Evolutionary conservation across 2,113 vertebrate genomes (phyloP).

Genomic region (Corythaeola cristata): DNA sequence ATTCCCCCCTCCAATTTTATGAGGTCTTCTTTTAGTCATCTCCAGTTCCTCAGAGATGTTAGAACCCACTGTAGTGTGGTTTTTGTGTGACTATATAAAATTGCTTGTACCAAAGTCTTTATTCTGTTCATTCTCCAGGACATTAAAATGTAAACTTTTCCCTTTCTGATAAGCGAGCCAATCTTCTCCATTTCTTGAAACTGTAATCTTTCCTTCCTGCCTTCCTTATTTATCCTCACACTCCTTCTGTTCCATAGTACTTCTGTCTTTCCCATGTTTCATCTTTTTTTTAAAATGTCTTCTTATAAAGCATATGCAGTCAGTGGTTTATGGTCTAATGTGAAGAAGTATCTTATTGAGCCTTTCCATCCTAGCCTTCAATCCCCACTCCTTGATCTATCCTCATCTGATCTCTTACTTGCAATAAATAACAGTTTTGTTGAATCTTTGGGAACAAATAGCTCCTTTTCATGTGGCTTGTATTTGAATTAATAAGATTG

Average conservation of each 20-base stretch:
- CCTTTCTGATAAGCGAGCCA: background rate
- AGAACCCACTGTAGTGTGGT: background rate
- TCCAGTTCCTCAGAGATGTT: background rate
- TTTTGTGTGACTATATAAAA: background rate
- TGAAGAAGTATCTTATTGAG: background rate
- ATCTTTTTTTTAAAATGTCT: background rate
- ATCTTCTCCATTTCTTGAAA: background rate
- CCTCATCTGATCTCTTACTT: background rate
- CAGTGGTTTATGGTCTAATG: background rate
- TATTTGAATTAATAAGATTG: background rate
- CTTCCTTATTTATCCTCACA: slow-evolving; percentile 49
- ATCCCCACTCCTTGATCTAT: background rate
- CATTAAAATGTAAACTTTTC: background rate
- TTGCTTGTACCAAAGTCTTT: background rate
- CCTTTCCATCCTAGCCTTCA: background rate
- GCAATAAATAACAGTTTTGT: background rate
- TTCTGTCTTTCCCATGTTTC: background rate
- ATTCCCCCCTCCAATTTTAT: background rate
- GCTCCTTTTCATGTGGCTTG: background rate
- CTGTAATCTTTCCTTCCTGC: background rate
- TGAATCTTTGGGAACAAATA: background rate
- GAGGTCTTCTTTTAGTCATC: background rate
- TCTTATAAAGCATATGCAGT: background rate
- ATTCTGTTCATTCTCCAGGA: background rate
- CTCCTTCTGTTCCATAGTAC: slow-evolving; percentile 18